Conservation (phyloP, 2,113 vertebrate genomes). For the Diadophis punctatus region DNA sequence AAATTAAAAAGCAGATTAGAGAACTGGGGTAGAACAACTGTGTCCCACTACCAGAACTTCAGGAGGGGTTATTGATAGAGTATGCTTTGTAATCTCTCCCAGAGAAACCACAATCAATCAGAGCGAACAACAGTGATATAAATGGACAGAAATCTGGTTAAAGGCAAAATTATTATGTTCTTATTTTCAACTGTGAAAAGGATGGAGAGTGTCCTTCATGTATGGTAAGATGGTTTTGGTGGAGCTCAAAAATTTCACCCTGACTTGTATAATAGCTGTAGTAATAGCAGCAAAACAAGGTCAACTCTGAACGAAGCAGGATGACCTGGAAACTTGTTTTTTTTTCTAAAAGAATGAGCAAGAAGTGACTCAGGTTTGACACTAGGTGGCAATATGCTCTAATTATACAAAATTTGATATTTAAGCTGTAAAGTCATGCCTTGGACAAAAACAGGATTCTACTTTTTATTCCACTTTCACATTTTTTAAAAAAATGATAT, state of each 20-base stretch:
- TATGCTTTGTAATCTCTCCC: not conserved
- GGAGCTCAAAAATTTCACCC: not conserved
- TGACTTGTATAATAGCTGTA: not conserved
- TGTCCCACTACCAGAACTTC: not conserved
- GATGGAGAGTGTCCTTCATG: not conserved
- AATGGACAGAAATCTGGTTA: not conserved
- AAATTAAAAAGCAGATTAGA: not conserved
- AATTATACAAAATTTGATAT: not conserved
- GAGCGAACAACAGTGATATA: not conserved
- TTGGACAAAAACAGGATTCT: not conserved
- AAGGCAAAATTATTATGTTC: not conserved
- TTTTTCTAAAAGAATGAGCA: conserved; percentile 29
- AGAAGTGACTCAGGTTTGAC: conserved; percentile 20
- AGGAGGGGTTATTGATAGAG: not conserved
- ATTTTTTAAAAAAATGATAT: not conserved
- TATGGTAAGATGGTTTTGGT: not conserved
- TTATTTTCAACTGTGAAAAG: not conserved
- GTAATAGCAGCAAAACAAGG: not conserved
- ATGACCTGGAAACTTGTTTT: not conserved
- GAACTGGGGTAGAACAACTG: not conserved
- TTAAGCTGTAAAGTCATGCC: not conserved
- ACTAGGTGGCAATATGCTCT: conserved; percentile 56
- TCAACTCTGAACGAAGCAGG: not conserved
- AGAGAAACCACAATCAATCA: not conserved
- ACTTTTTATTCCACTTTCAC: not conserved